Evolutionary conservation across 2,888 invertebrate species (phyloP), one percentile per base, ranked within the genome.

Genomic region (Tetanocera ferruginea): DNA sequence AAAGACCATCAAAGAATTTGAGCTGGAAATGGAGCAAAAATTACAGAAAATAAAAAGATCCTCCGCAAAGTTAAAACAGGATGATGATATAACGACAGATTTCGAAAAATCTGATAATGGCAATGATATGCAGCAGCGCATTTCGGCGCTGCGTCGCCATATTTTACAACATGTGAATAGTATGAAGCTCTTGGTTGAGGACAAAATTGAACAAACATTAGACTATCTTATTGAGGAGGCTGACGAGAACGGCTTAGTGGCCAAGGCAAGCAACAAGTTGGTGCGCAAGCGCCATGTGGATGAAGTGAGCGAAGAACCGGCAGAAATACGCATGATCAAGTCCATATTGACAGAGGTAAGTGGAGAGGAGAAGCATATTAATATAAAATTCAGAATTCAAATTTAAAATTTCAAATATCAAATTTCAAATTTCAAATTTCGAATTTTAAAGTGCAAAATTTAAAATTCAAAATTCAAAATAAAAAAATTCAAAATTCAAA

Each of bases 121-220:
- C 6, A 49, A 55, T 31, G 55, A 80, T 78, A 76, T 81, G 3
- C 75, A 76, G 37, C 73, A 83, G 49, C 77, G 83, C 74, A 49
- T 89, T 78, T 83, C 84, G 0, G 73, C 80, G 5, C 78, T 89
- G 19, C 84, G 88, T 11, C 80, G 70, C 3, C 80, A 82, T 3
- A 86, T 89, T 49, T 31, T 85, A 8, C 78, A 84, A 9, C 86
- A 88, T 76, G 82, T 89, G 37, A 82, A 84, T 0, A 79, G 81
- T 9, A 88, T 88, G 85, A 86, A 88, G 57, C 72, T 57, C 3
- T 78, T 84, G 0, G 78, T 89, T 25, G 82, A 84, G 6, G 80
- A 80, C 3, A 89, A 88, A 79, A 87, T 89, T 17, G 85, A 85
- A 19, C 77, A 77, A 23, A 88, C 89, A 0, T 79, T 89, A 71